Conservation (phyloP, 2,113 vertebrate species). For the Sclerurus mexicanus region DNA sequence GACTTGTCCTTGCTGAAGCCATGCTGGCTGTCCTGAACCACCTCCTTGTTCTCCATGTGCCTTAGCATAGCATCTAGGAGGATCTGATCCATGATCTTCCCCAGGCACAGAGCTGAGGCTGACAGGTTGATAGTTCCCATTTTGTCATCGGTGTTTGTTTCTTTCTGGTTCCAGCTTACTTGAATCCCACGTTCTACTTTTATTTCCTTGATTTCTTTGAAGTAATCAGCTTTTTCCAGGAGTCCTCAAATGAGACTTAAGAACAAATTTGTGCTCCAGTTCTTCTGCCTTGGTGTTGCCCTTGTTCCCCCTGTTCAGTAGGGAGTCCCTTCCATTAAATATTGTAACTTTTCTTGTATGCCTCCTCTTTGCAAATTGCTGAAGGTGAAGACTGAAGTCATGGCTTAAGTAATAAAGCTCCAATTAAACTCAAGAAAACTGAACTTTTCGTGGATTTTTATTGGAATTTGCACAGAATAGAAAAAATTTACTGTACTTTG, state of each 20-base stretch:
- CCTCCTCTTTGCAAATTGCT: constrained; percentile 59
- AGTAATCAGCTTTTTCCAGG: neutral
- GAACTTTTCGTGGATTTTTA: neutral
- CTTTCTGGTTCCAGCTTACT: neutral
- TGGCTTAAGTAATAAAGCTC: constrained; percentile 77
- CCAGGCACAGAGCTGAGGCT: neutral
- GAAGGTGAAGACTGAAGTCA: constrained; percentile 69
- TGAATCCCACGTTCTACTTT: neutral
- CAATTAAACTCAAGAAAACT: constrained; percentile 43
- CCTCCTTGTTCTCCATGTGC: neutral
- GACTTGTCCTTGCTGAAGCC: neutral
- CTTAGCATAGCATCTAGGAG: neutral
- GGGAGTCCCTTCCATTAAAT: neutral
- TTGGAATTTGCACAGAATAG: neutral
- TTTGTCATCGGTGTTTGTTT: neutral
- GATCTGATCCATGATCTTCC: neutral
- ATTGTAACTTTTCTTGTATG: constrained; percentile 43
- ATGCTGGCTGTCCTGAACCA: neutral
- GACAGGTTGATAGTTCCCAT: rapidly evolving
- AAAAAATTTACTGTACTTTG: neutral
- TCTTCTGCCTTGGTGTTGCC: neutral
- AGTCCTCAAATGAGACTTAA: neutral
- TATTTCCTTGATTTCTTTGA: neutral
- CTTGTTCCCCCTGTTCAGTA: neutral
- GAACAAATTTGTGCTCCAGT: neutral